phyloP scores from a whole-genome alignment of 1,140 invertebrate species.

The Lepidotrigona ventralis region DNA sequence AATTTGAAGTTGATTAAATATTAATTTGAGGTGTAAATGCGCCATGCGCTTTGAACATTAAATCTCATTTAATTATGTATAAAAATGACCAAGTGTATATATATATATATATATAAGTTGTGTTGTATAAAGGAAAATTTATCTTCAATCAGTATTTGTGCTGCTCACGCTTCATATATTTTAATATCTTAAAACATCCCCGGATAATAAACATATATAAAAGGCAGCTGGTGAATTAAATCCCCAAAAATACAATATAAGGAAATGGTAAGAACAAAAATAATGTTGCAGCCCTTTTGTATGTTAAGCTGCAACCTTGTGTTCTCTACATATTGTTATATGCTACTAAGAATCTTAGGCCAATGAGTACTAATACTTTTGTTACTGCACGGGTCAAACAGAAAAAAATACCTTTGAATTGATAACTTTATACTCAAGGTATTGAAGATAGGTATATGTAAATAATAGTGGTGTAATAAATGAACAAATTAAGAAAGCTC shows the following conservation, averaged over 20 bases:
- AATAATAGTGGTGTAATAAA: slow-evolving; percentile 18
- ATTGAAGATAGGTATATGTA: slow-evolving; percentile 11
- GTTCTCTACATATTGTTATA: slow-evolving; percentile 72
- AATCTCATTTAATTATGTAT: not conserved
- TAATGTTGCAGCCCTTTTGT: slow-evolving; percentile 79
- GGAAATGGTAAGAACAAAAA: slow-evolving; percentile 57
- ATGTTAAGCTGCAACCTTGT: slow-evolving; percentile 77
- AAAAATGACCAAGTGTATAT: not conserved
- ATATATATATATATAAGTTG: too few relatives aligned
- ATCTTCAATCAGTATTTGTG: slow-evolving; percentile 1
- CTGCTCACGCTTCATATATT: slow-evolving; percentile 8
- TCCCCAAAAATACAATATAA: slow-evolving; percentile 44
- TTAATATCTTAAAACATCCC: slow-evolving; percentile 25
- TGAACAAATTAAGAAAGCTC: slow-evolving; percentile 10
- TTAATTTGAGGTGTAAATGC: not conserved
- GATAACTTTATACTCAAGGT: slow-evolving; percentile 30
- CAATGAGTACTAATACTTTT: slow-evolving; percentile 57
- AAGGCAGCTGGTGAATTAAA: slow-evolving; percentile 69
- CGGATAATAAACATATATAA: slow-evolving; percentile 46
- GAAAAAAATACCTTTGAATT: slow-evolving; percentile 27
- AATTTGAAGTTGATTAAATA: not conserved
- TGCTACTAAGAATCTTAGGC: slow-evolving; percentile 56
- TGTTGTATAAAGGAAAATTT: not conserved
- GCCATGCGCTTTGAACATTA: slow-evolving; percentile 10
- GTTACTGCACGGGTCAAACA: slow-evolving; percentile 41